A percentile compares a stretch with the other conserved stretches of the same genome.
Evolutionary conservation across 1,140 invertebrate genomes (phyloP).

Genomic region (Melanaphis sacchari): DNA sequence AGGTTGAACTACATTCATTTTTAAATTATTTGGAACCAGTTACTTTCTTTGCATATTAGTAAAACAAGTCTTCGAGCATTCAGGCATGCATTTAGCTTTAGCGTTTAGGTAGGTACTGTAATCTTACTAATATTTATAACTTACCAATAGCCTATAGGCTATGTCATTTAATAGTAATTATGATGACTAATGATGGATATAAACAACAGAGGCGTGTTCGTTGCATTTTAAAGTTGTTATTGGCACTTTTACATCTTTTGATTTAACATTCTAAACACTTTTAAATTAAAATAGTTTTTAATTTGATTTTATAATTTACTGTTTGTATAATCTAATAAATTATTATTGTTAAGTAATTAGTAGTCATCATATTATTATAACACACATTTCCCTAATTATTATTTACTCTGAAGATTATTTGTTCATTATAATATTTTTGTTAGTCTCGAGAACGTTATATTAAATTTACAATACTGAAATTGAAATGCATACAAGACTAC

Average conservation of each 20-base stretch:
- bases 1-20: background rate
- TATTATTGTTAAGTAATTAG: background rate
- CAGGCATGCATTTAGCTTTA: background rate
- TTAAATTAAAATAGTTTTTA: background rate
- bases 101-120: background rate
- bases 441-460: background rate
- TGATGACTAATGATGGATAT: background rate
- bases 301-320: background rate
- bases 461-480: background rate
- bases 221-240: background rate
- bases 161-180: background rate
- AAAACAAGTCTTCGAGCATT: constrained; percentile 12
- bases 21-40: constrained; percentile 8
- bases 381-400: background rate
- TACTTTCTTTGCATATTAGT: constrained; percentile 14
- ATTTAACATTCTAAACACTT: background rate
- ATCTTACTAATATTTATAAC: background rate
- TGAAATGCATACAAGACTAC: background rate
- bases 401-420: background rate
- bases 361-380: background rate
- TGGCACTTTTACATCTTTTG: background rate
- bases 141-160: background rate
- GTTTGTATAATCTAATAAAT: background rate
- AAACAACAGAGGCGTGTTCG: background rate
- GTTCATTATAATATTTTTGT: background rate